phyloP scores from a whole-genome alignment of 2,797 vertebrate species.

The Columba guinea region DNA sequence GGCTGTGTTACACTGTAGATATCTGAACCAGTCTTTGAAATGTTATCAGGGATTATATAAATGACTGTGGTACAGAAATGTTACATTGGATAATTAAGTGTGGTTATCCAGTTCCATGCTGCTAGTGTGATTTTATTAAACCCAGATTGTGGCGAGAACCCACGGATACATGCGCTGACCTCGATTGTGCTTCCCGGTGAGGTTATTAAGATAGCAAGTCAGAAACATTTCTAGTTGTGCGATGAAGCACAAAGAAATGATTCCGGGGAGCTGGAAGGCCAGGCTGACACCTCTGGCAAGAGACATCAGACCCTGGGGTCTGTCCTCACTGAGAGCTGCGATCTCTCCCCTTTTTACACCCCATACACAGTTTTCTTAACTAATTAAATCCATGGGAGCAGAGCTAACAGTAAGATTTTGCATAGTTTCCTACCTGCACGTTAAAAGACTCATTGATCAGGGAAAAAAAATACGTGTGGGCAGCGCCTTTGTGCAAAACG shows the following conservation, averaged over 20 bases:
- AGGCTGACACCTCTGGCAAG: fast-evolving
- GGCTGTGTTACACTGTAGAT: not conserved
- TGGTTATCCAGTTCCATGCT: conserved; percentile 31
- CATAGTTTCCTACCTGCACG: not conserved
- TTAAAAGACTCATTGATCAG: not conserved
- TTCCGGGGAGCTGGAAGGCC: not conserved
- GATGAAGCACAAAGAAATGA: not conserved
- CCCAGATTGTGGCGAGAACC: conserved; percentile 26
- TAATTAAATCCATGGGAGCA: fast-evolving
- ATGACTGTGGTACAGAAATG: not conserved
- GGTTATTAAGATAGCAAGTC: conserved; percentile 51
- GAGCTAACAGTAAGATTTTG: fast-evolving
- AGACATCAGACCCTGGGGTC: fast-evolving
- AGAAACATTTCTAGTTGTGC: conserved; percentile 13
- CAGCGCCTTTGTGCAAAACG: not conserved
- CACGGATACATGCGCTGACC: conserved; percentile 40
- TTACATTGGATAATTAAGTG: conserved; percentile 1
- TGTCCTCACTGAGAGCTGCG: not conserved
- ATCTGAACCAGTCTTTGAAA: not conserved
- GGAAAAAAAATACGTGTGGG: not conserved
- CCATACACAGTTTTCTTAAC: not conserved
- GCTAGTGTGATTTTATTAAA: conserved; percentile 64
- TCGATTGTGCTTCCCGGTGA: conserved; percentile 38
- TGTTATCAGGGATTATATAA: not conserved
- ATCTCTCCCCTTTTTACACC: not conserved